These are phyloP conservation scores for Omphaloscelis lunosa DNA, from an alignment of 2,888 invertebrate genomes.

Conservation along the genomic window DNA sequence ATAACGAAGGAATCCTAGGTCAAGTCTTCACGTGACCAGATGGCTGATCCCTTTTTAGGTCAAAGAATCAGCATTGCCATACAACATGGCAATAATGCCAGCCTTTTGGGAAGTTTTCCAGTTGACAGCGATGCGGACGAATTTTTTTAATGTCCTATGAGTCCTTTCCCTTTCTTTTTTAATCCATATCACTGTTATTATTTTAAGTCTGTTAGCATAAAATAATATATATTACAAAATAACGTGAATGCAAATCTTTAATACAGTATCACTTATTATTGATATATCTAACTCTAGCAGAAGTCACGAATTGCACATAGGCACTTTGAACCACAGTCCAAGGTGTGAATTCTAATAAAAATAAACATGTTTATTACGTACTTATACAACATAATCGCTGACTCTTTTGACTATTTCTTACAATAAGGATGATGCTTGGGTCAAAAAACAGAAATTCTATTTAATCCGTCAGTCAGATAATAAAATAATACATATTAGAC, in stretches of 20 bases:
- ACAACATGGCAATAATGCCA: background rate
- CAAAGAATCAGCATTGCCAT: background rate
- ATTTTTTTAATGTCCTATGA: background rate
- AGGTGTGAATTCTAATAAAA: constrained; percentile 3
- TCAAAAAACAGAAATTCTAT: too few relatives aligned
- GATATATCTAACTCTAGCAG: background rate
- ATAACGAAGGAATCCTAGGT: background rate
- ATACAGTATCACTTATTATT: background rate
- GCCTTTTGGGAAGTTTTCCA: background rate
- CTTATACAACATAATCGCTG: constrained; percentile 14
- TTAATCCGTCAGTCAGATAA: too few relatives aligned
- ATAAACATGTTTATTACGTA: background rate
- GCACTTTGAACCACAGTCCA: constrained; percentile 20
- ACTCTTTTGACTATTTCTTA: background rate
- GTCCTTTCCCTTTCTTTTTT: background rate
- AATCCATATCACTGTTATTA: background rate
- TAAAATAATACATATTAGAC: too few relatives aligned
- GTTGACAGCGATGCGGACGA: background rate
- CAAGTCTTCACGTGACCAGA: background rate
- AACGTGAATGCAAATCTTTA: background rate
- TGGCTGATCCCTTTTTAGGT: background rate
- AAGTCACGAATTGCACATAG: background rate
- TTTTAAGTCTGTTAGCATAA: background rate
- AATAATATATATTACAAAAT: background rate
- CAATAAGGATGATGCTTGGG: too few relatives aligned